Base-by-base conservation (phyloP, 2,797 vertebrate species). In the Liparis tanakae region DNA sequence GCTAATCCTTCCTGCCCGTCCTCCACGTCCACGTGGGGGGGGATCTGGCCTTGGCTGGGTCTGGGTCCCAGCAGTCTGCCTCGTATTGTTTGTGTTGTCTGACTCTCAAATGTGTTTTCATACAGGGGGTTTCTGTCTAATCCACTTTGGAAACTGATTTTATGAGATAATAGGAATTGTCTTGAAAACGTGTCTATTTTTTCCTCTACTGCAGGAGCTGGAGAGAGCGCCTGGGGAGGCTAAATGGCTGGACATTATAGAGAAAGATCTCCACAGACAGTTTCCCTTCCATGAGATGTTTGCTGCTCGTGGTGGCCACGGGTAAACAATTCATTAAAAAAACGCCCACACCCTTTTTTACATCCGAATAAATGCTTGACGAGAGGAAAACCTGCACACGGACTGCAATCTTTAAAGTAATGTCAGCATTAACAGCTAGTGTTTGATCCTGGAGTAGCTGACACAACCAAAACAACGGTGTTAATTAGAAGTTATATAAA, bases 241-340 rank as follows among this genome's bases (percentile, higher is more conserved):
- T 14, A 97, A 97, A 75, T 98, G 97, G 97, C 77, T 97, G 79
- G 97, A 98, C 82, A 97, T 97, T 78, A 97, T 97, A 62, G 97
- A 97, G 90, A 97, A 97, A 85, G 97, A 97, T 79, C 92, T 97
- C 12, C 97, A 97, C 84, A 91, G 96, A 44, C 97, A 97, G 91
- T 97, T 97, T 72, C 96, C 96, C 44, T 97, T 97, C 87, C 96
- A 97, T 14, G 96, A 97, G 91, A 96, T 97, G 96, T 97, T 97
- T 87, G 95, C 95, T 72, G 96, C 95, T 59, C 95, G 96, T 8
- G 96, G 96, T 1, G 96, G 96, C 54, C 96, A 97, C 4, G 96
- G 96, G 96, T 97, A 93, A 92, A 88, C 43, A 46, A 37, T 62
- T 2, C 4, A 13, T 41, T 13, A 6, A 44, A 44, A 56, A 34